These are phyloP conservation scores for Callaeas wilsoni DNA, from an alignment of 2,113 vertebrate genomes.

Conservation along the genomic window DNA sequence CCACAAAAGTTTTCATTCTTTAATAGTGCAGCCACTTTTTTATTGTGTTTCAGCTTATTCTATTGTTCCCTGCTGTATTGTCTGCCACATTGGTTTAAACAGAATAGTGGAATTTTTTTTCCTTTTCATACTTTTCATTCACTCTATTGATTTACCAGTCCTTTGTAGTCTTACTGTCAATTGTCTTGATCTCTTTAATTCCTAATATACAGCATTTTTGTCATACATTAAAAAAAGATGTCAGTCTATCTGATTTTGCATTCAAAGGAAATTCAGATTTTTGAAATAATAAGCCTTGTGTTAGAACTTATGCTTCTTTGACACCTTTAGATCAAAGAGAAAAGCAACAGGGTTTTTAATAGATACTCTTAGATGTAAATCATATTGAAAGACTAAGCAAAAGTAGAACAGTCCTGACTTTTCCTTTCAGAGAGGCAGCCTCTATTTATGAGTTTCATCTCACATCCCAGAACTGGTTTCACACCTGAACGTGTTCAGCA, in stretches of 20 bases:
- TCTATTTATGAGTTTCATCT: neutral
- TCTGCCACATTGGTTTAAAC: neutral
- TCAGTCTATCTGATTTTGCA: conserved; percentile 49
- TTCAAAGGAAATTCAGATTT: conserved; percentile 43
- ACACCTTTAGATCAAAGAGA: conserved; percentile 55
- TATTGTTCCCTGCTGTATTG: neutral
- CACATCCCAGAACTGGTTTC: neutral
- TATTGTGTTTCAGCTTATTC: neutral
- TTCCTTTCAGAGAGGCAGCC: neutral
- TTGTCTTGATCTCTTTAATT: conserved; percentile 59
- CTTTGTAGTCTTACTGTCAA: conserved; percentile 50
- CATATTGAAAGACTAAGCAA: neutral
- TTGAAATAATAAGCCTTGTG: conserved; percentile 52
- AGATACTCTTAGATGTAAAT: conserved; percentile 40
- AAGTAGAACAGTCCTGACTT: conserved; percentile 19
- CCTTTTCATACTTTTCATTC: neutral
- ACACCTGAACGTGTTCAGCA: neutral
- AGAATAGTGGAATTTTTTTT: neutral
- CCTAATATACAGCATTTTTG: conserved; percentile 53
- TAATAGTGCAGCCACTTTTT: neutral
- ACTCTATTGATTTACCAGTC: conserved; percentile 32
- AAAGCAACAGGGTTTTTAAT: conserved; percentile 48
- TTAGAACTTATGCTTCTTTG: conserved; percentile 31
- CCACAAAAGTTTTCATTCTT: neutral
- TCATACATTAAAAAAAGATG: conserved; percentile 31